Base-by-base conservation (phyloP, 2,113 vertebrate species). In the Nematolebias whitei region DNA sequence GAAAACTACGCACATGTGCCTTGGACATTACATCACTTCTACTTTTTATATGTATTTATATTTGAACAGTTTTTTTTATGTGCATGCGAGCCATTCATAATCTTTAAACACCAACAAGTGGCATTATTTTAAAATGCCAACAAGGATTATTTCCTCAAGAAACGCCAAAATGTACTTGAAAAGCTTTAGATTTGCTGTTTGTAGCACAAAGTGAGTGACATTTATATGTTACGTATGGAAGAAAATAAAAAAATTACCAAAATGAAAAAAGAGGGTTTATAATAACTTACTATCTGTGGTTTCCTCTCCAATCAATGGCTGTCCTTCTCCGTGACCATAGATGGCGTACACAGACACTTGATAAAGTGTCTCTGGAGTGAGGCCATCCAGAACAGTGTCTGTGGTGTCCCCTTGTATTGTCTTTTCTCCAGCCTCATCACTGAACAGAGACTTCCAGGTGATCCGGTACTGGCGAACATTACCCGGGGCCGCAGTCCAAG, bases 361-460 rank as follows among this genome's bases (percentile, higher is more conserved):
- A 76, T 99, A 99, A 70, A 94, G 97, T 29, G 97, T 99, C 78
- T 99, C 98, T 12, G 96, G 96, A 63, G 93, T 96, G 63, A 99
- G 93, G 40, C 94, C 91, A 4, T 96, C 94, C 80, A 98, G 85
- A 45, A 96, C 80, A 19, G 96, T 94, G 64, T 92, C 80, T 43
- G 95, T 93, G 43, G 83, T 82, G 60, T 93, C 91, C 76, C 94
- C 95, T 51, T 92, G 88, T 67, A 97, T 90, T 11, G 32, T 91
- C 79, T 94, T 95, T 79, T 99, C 95, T 66, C 96, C 96, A 44
- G 89, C 48, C n/a, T 95, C 95, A 12, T 94, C 93, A 39, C 92
- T 93, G 87, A 94, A 96, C 71, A 94, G 88, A 0, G 98, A 99
- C 78, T 94, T 96, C 96, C 96, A 99, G 0, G 70, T 71, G 84